Base-by-base conservation (phyloP, 2,797 vertebrate genomes). In the Acanthopagrus latus region DNA sequence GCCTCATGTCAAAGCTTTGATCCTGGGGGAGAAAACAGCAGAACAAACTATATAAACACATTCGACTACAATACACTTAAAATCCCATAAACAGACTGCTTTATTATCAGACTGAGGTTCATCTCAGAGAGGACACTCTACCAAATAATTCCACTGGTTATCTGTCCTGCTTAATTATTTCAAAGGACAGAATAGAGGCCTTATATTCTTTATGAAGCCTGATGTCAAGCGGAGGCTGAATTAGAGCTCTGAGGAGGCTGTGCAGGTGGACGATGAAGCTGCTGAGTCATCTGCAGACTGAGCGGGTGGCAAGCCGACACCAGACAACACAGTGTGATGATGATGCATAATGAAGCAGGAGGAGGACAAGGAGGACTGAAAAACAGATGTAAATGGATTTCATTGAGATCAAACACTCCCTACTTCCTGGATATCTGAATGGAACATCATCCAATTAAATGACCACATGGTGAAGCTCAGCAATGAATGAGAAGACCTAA, bases 261-360 rank as follows among this genome's bases (percentile, higher is more conserved):
- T 3, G 56, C 27, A 71, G 73, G 64, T 62, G 64, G 71, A 72
- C 66, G 58, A 54, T 62, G 67, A 57, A 18, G 47, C 38, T 0
- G 64, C 81, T 62, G 90, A 91, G 65, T 91, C 92, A 91, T 85
- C 64, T 71, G 43, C 64, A 48, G 47, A 56, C 69, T 13, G 16
- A 51, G 44, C 55, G 65, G 27, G 57, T 33, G 64, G 86, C 59
- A 84, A 84, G 54, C 70, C 41, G 63, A 90, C 76, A 83, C 77
- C 76, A 64, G 58, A 82, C 79, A 58, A 47, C 5, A 5, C 4
- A 3, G 38, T 38, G 63, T 58, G 71, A 63, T 14, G 2, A 69
- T 64, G 70, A 64, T 18, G 60, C 51, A 50, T 47, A 25, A 50
- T 59, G 41, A 69, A 44, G 48, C 59, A 52, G 71, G 60, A 29